A percentile compares a stretch with the other conserved stretches of the same genome.
These are phyloP conservation scores for Pelmatolapia mariae DNA, from an alignment of 2,113 vertebrate genomes.

Conservation along the genomic window DNA sequence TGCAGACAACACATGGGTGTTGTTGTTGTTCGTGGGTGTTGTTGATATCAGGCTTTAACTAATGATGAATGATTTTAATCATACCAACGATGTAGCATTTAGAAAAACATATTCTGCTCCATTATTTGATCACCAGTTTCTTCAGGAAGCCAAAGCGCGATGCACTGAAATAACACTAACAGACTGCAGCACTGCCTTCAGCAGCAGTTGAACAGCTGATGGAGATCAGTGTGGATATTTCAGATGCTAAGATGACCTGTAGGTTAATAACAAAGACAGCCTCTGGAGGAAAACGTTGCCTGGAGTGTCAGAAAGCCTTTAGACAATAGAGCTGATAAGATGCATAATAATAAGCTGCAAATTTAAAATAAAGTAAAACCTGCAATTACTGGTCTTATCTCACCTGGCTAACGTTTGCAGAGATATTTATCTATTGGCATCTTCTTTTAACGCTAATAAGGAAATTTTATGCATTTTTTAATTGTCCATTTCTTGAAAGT, in stretches of 20 bases:
- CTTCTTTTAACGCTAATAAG: background rate
- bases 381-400: background rate
- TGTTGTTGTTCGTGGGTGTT: background rate
- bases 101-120: background rate
- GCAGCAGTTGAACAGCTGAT: background rate
- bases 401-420: background rate
- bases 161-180: background rate
- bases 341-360: background rate
- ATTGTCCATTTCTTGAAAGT: background rate
- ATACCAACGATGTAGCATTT: background rate
- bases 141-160: background rate
- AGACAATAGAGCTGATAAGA: background rate
- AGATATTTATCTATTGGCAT: background rate
- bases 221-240: background rate
- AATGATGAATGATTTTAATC: background rate
- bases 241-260: background rate
- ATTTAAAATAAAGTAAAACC: background rate
- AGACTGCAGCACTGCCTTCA: background rate
- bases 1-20: background rate
- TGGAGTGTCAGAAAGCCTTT: background rate
- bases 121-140: background rate
- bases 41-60: background rate
- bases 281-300: background rate
- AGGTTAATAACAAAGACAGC: background rate
- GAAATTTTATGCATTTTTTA: rapidly evolving